Base-by-base conservation (phyloP, 1,140 invertebrate genomes). In the Anagrus nilaparvatae region DNA sequence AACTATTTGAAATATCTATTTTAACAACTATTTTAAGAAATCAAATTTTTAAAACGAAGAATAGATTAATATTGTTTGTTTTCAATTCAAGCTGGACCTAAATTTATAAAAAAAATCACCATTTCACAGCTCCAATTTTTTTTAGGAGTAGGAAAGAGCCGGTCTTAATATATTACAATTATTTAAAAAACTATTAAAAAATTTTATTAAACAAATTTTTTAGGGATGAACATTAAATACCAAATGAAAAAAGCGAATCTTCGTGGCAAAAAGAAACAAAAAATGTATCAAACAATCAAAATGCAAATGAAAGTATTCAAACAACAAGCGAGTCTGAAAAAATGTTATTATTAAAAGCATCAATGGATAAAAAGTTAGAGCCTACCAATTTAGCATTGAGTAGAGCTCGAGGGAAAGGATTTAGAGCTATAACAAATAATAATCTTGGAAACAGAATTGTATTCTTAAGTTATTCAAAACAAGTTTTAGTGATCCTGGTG, bases 401-500 rank as follows among this genome's bases (percentile, higher is more conserved):
- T 43, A 65, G 55, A 50, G 50, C 48, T 33, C 59, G 65, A 25
- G 67, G 67, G 29, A 55, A 66, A 37, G 65, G 64, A 40, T 65
- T 61, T 21, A 63, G 62, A 40, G 39, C 59, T 9, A 63, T 54
- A 34, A 49, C 56, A 33, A 67, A 68, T 48, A 67, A 64, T 42
- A 65, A 65, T 49, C 48, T 54, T 13, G 44, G 53, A 23, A 63
- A 58, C 46, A 61, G 59, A 52, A 44, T 58, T 50, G 43, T 58
- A 42, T n/a, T n/a, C n/a, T n/a, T n/a, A n/a, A n/a, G n/a, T 74
- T 96, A 45, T 76, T 96, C 47, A 74, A 87, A 56, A 96, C 91
- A 40, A 87, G 85, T 61, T 91, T 94, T 61, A 87, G 82, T 55
- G 92, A 96, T 73, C 92, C 92, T 24, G 92, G 92, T 43, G 87